Percentiles rank a stretch among this genome's conserved stretches.
Conservation (phyloP, 2,888 invertebrate species). For the Strigamia transsilvanica region DNA sequence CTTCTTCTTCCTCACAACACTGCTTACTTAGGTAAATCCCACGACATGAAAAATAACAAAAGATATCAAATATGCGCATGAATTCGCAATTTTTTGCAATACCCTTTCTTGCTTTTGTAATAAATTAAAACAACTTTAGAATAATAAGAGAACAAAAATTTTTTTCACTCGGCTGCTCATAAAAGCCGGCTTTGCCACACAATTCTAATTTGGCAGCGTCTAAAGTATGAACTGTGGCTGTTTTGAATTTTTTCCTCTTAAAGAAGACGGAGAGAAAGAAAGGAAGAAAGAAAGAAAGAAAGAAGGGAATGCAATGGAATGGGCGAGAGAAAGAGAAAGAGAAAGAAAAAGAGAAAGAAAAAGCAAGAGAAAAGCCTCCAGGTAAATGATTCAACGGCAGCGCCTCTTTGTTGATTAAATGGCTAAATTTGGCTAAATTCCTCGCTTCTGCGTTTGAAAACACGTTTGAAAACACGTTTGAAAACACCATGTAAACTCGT, state of each 20-base stretch:
- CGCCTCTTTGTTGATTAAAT: neutral
- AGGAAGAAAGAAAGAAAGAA: neutral
- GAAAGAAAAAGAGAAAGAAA: neutral
- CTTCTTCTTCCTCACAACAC: neutral
- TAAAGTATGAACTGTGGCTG: conserved; percentile 27
- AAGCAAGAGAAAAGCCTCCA: neutral
- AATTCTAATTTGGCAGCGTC: conserved; percentile 21
- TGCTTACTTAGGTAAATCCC: conserved; percentile 30
- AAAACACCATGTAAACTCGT: neutral
- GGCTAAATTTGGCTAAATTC: neutral
- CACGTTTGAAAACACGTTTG: neutral
- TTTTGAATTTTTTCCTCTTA: neutral
- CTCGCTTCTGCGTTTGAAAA: neutral
- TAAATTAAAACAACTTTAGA: conserved; percentile 6
- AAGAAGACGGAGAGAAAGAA: neutral
- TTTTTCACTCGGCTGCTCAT: conserved; percentile 32
- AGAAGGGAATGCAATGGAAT: no score
- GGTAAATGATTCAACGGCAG: conserved; percentile 26
- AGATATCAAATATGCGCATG: conserved; percentile 33
- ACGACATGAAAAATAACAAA: conserved; percentile 21
- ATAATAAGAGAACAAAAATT: neutral
- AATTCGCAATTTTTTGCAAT: conserved; percentile 37
- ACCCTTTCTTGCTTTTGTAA: neutral
- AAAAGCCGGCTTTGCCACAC: conserved; percentile 31
- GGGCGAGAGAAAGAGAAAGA: neutral